Base-by-base conservation (phyloP, 2,113 vertebrate species). In the Pollachius pollachius region DNA sequence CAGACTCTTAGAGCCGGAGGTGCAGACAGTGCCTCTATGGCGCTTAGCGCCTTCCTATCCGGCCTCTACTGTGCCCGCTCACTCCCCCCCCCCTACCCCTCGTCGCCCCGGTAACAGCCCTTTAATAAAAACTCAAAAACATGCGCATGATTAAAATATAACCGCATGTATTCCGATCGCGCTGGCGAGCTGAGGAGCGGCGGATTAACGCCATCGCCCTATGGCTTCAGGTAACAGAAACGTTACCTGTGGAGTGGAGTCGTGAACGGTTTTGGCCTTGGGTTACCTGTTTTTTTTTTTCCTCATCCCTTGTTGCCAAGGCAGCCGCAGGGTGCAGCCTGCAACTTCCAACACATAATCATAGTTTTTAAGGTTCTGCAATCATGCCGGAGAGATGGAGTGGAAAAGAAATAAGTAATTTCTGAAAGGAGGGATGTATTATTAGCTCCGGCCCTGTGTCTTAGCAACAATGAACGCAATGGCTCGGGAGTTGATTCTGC, bases 381-480 rank as follows among this genome's bases (percentile, higher is more conserved):
- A 78, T 78, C 59, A 73, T 74, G 68, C 19, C 15, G 1, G 23
- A n/a, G 25, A 16, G 25, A 9, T 17, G 16, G 16, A 4, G 60
- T 1, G 11, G 2, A 63, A 8, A 13, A 57, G 63, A 78, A 71
- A 63, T 56, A 27, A 70, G 15, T 23, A 67, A 6, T 34, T 4
- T 15, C 12, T 73, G 57, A 69, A 85, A 59, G 60, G 52, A 74
- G 4, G 17, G 15, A 69, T 74, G 77, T 74, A 83, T 70, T 84
- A 62, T 68, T 57, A 72, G 66, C 23, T 68, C 60, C 61, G 68
- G 67, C 60, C 71, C 70, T 54, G 83, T 89, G 84, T 81, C 84
- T 79, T 78, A 85, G 87, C 73, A 89, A 88, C 80, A 80, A 83
- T 71, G 67, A 72, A 86, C 73, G 70, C 34, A 52, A 81, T 11